Conservation (phyloP, 2,888 invertebrate genomes). For the Cantharis rustica region DNA sequence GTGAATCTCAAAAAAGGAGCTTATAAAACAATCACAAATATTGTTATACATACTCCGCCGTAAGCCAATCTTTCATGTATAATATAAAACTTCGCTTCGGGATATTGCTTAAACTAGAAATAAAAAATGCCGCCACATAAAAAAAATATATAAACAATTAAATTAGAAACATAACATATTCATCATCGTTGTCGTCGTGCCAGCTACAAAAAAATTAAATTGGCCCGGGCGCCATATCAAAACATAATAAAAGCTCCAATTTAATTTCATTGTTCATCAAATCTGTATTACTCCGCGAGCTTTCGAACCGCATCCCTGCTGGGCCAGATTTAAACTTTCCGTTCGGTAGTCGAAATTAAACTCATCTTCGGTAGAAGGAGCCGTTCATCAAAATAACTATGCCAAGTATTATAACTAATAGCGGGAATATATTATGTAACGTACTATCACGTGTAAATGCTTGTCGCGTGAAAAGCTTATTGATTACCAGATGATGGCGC, state of each 20-base stretch:
- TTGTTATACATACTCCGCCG: neutral
- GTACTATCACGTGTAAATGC: slow-evolving; percentile 24
- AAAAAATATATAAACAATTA: neutral
- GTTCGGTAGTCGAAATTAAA: neutral
- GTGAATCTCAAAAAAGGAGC: neutral
- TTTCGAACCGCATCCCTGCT: neutral
- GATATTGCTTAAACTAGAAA: neutral
- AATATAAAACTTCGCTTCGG: neutral
- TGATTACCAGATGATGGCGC: slow-evolving; percentile 42
- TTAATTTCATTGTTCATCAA: neutral
- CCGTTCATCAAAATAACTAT: neutral
- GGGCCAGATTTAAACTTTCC: neutral
- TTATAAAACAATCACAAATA: neutral
- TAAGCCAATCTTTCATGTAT: neutral
- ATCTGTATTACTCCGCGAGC: too few species aligned
- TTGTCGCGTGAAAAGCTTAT: slow-evolving; percentile 42
- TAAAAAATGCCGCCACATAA: neutral
- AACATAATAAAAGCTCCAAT: neutral
- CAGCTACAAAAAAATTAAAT: too few species aligned
- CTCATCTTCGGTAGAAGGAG: neutral
- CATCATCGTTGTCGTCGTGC: neutral
- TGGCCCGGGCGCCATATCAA: too few species aligned
- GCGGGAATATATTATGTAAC: neutral
- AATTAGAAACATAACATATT: neutral
- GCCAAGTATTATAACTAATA: neutral